These are phyloP conservation scores for Drosophila anceps DNA, from an alignment of 2,888 invertebrate species.

Conservation along the genomic window DNA sequence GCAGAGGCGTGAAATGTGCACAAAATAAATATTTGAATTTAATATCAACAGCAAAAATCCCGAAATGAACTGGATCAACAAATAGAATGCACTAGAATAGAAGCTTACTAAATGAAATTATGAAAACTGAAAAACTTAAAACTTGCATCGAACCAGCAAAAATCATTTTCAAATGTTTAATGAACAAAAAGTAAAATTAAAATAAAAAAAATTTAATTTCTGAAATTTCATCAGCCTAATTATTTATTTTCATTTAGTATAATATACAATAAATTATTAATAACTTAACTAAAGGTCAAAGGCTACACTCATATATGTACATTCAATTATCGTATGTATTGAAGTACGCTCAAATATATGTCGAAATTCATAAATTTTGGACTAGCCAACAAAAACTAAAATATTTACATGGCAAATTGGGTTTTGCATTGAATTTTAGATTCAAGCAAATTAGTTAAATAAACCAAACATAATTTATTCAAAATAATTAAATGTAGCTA, in stretches of 20 bases:
- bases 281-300: not conserved
- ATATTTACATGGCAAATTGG: conserved; percentile 17
- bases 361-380: not conserved
- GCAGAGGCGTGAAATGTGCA: conserved; percentile 43
- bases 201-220: not conserved
- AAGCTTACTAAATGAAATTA: not conserved
- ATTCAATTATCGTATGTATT: not conserved
- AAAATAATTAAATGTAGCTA: conserved; percentile 39
- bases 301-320: too few species aligned
- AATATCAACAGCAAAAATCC: conserved; percentile 14
- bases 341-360: not conserved
- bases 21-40: conserved; percentile 50
- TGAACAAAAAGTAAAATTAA: not conserved
- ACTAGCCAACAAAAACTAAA: conserved; percentile 19
- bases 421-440: conserved; percentile 15
- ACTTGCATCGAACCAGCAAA: not conserved
- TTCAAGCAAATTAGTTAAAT: conserved; percentile 9
- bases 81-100: conserved; percentile 12
- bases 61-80: conserved; percentile 45
- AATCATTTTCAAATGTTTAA: not conserved
- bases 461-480: conserved; percentile 36
- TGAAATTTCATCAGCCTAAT: too few species aligned
- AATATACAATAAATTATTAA: not conserved
- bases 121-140: not conserved
- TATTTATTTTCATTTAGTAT: not conserved